Evolutionary conservation across 2,113 vertebrate genomes (phyloP), one percentile per base, ranked within the genome.

Genomic region (Raja brachyura): DNA sequence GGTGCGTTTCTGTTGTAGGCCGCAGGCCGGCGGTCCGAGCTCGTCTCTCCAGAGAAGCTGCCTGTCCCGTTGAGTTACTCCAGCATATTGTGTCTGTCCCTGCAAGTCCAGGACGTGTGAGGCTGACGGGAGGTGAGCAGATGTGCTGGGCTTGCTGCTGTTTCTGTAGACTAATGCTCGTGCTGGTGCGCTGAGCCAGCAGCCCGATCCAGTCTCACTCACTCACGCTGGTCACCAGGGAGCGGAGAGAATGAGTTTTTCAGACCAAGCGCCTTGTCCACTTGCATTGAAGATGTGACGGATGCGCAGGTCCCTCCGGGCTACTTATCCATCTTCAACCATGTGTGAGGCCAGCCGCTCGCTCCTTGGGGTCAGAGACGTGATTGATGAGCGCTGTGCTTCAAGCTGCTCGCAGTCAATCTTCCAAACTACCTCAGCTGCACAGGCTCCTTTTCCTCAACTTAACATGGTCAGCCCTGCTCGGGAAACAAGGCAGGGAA

Each of bases 291-390:
- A 31, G 59, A 63, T 1, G 28, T 88, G 13, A 88, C 83, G 63
- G 59, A 88, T 88, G 59, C 83, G 63, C 59, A 63, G 14, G 31
- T 88, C 83, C 59, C 83, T 63, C 63, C 4, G 83, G 59, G n/a
- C n/a, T 63, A 31, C 59, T 63, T 88, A 88, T 63, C 59, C 83
- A 88, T 88, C 83, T 88, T 63, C 83, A 88, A 66, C 59, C 28
- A 14, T 31, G 16, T 61, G 28, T 61, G 59, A 7, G 16, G n/a
- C 28, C 61, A 66, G 14, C 28, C 83, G 63, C 5, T n/a, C 18
- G 28, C 63, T 88, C 83, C 83, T 66, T 88, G 6, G 28, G 59
- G 59, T 31, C 59, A 31, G n/a, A 13, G 28, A 88, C 63, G n/a
- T 88, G 83, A 88, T 88, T 88, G 83, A 88, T 66, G 61, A 66